These are phyloP conservation scores for Thryonomys swinderianus DNA, from an alignment of 2,113 vertebrate species.

Conservation along the genomic window DNA sequence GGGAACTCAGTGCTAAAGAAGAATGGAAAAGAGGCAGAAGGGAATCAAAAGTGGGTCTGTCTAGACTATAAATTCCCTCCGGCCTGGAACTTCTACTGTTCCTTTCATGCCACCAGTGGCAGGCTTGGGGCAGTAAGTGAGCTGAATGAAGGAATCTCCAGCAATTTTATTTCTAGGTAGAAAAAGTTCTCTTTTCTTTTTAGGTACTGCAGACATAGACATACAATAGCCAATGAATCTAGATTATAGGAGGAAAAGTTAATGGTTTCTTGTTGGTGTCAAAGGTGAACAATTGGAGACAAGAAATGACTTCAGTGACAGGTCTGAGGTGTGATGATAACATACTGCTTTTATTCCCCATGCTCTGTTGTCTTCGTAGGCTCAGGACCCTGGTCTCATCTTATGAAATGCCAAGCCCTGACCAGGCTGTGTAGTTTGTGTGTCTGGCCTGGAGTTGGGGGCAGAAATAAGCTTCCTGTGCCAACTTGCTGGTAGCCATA, in stretches of 20 bases:
- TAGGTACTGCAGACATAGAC: background rate
- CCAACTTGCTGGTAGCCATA: background rate
- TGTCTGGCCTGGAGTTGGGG: background rate
- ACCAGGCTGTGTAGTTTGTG: background rate
- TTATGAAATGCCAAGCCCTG: background rate
- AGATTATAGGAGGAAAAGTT: constrained; percentile 3
- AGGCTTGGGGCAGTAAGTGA: background rate
- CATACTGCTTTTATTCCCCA: background rate
- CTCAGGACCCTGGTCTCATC: accelerated
- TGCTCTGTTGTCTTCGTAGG: background rate
- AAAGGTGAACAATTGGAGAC: background rate
- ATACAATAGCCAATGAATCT: background rate
- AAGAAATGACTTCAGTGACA: background rate
- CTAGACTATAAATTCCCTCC: background rate
- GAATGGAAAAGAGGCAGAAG: background rate
- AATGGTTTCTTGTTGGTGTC: background rate
- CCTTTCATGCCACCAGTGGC: background rate
- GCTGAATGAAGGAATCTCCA: background rate
- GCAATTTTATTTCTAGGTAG: background rate
- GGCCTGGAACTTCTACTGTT: background rate
- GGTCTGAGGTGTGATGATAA: background rate
- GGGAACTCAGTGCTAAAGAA: background rate
- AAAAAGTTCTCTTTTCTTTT: background rate
- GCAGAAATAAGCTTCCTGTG: background rate
- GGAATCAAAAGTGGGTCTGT: background rate